Conservation (phyloP, 2,888 invertebrate genomes). For the Proisotoma minuta region DNA sequence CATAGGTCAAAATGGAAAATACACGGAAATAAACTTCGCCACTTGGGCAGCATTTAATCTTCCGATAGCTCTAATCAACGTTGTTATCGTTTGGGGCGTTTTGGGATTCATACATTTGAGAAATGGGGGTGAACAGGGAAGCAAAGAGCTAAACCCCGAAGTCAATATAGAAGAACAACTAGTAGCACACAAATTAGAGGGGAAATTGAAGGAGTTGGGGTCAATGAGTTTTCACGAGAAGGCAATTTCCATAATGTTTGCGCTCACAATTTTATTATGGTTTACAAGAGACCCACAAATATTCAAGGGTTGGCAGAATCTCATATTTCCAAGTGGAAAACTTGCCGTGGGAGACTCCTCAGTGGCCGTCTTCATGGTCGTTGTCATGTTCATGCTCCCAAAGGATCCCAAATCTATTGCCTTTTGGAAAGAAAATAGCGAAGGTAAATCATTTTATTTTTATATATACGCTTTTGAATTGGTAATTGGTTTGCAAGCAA, state of each 20-base stretch:
- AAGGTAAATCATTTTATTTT: too few relatives aligned
- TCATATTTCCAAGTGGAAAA: not conserved
- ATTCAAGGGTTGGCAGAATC: constrained; percentile 8
- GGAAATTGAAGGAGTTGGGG: constrained; percentile 15
- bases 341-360: constrained; percentile 20
- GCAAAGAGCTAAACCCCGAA: not conserved
- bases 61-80: constrained; percentile 35
- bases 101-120: constrained; percentile 65
- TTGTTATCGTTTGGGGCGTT: constrained; percentile 28
- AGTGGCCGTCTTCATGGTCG: constrained; percentile 12
- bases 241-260: not conserved
- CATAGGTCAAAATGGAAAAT: constrained; percentile 12
- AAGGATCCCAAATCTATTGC: constrained; percentile 7
- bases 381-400: constrained; percentile 21
- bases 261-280: constrained; percentile 10
- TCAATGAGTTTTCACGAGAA: constrained; percentile 14
- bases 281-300: constrained; percentile 13
- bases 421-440: not conserved
- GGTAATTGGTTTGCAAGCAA: too few relatives aligned
- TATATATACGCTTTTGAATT: too few relatives aligned
- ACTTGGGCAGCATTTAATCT: constrained; percentile 42
- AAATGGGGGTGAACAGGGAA: too few relatives aligned
- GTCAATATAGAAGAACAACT: not conserved
- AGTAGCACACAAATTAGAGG: not conserved
- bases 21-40: constrained; percentile 54